Evolutionary conservation across 2,888 invertebrate species (phyloP), one percentile per base, ranked within the genome.

Genomic region (Chloromyia formosa): DNA sequence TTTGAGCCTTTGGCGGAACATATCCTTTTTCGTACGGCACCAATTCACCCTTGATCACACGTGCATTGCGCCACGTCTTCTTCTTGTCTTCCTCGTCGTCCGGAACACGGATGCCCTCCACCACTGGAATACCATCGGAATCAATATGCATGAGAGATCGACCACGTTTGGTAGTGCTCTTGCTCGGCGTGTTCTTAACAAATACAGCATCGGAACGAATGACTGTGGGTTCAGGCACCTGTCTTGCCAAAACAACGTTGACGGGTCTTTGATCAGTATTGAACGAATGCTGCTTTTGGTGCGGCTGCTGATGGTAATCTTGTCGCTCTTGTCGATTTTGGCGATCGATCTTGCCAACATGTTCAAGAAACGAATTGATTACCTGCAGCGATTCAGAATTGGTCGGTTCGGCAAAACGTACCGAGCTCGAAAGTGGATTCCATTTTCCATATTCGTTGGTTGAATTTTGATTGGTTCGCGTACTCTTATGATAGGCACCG

Each of bases 41-140:
- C 68, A 95, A 84, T 82, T 93, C 91, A 73, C 94, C 93, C 81
- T 95, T 94, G 61, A 95, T 93, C 14, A 95, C 94, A 77, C 95
- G 88, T 0, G 95, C 95, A 84, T 95, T 95, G 73, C 95, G 88
- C 95, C 95, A 95, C 0, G 91, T 92, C 82, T 93, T 93, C 45
- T 82, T 84, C 78, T 91, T 91, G 80, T 94, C 94, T 66, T 91
- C 91, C 74, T 93, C 93, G 78, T 94, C 93, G 81, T 96, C 95
- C 0, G 95, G 95, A 54, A 94, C 91, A 75, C 95, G 88, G 0
- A 93, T 89, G 0, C 94, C 94, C 72, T 94, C 92, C 61, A 96
- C 92, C 68, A 94, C 90, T 0, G 94, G 93, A 27, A 93, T 92
- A 0, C 92, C 93, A 79, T 93, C 92, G 5, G 87, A 86, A 68